Evolutionary conservation across 2,888 invertebrate species (phyloP).

Genomic region (Synergus umbraculus): DNA sequence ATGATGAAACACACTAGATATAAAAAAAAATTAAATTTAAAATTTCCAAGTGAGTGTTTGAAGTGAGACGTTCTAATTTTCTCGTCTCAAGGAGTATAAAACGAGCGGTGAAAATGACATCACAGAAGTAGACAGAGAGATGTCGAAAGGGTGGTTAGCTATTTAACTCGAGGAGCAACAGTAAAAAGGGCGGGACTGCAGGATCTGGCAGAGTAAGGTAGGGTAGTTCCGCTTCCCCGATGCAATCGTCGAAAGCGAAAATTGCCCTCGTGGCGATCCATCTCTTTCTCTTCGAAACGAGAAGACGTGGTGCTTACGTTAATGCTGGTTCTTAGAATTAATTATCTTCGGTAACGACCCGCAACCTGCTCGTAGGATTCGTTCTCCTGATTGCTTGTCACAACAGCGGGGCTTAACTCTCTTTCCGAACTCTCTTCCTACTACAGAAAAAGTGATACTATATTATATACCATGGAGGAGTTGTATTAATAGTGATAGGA

Average conservation of each 20-base stretch:
- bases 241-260: constrained; percentile 40
- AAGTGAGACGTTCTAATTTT: constrained; percentile 29
- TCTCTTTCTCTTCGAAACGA: constrained; percentile 24
- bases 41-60: background rate
- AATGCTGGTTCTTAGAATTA: constrained; percentile 32
- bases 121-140: constrained; percentile 8
- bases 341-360: constrained; percentile 24
- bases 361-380: background rate
- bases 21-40: background rate
- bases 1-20: too few species aligned
- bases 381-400: background rate
- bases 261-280: constrained; percentile 33
- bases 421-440: background rate
- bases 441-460: background rate
- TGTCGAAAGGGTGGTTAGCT: constrained; percentile 31
- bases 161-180: constrained; percentile 35
- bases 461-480: too few species aligned
- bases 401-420: background rate
- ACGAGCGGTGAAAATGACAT: constrained; percentile 8
- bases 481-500: too few species aligned
- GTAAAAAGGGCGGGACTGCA: constrained; percentile 28
- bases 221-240: constrained; percentile 34
- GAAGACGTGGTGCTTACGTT: constrained; percentile 1
- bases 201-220: constrained; percentile 8
- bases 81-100: constrained; percentile 29